Evolutionary conservation across 2,797 vertebrate genomes (phyloP), one percentile per base, ranked within the genome.

Genomic region (Babyrousa celebensis): DNA sequence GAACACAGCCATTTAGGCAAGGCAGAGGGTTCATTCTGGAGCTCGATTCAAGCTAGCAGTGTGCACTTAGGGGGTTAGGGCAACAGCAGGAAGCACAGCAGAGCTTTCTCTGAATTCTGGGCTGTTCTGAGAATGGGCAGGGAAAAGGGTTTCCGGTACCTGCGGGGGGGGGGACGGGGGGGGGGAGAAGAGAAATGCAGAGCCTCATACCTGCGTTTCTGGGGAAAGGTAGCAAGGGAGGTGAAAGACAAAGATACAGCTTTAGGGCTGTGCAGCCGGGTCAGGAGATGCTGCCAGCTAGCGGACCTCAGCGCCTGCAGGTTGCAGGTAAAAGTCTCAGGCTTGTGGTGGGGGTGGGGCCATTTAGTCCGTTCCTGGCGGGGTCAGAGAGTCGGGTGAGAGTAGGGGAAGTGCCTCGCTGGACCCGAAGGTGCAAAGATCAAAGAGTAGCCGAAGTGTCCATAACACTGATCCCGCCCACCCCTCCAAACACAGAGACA

Each of bases 181-280:
- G 14, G 3, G 21, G 18, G 12, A 60, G 14, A 3, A 79, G 79
- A 29, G 62, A 92, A 91, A 85, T n/a, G 36, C 62, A 70, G 71
- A 80, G 29, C 14, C 6, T 79, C 2, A 0, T 2, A 63, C 62
- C 60, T n/a, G 11, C 8, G 63, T 96, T 95, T 80, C 79, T 58
- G 52, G 65, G 89, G 36, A 94, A 36, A 85, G n/a, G 27, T 56
- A 40, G 65, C 12, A 56, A 95, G 52, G 23, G 25, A 94, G 67
- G 84, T 54, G 56, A 96, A 77, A 94, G 52, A 87, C 40, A 62
- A 94, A 92, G 62, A 82, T 29, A 79, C 94, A 96, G 78, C 70
- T 84, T 52, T 75, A 48, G 36, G 62, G 43, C 14, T 90, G 43
- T 14, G 54, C 16, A 10, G 40, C 32, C 6, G 1, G 21, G 36